A percentile compares a stretch with the other conserved stretches of the same genome.
These are phyloP conservation scores for Furcifer pardalis DNA, from an alignment of 2,797 vertebrate genomes.

Conservation along the genomic window DNA sequence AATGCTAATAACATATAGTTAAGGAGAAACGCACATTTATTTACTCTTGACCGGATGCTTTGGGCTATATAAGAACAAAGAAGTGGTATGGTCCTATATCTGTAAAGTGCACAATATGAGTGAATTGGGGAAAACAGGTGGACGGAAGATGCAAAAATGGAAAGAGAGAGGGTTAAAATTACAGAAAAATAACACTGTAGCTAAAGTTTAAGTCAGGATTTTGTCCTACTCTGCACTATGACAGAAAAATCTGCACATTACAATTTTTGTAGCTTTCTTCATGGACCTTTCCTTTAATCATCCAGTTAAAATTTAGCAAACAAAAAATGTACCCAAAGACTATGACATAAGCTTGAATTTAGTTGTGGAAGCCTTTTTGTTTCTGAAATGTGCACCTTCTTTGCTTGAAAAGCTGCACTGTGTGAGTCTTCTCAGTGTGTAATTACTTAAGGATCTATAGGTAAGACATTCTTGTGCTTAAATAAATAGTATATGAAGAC, in stretches of 20 bases:
- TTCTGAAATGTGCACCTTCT: conserved; percentile 56
- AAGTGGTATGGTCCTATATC: neutral
- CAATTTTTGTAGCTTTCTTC: conserved; percentile 35
- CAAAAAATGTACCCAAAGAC: conserved; percentile 24
- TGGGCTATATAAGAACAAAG: neutral
- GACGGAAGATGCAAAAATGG: neutral
- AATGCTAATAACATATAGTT: neutral
- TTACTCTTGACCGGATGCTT: neutral
- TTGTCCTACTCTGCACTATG: neutral
- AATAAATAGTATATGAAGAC: conserved; percentile 73
- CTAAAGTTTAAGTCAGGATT: neutral
- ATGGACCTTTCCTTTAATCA: conserved; percentile 31
- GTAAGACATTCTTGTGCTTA: conserved; percentile 71
- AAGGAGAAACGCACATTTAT: neutral
- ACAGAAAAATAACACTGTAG: neutral
- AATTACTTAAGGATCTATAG: conserved; percentile 75
- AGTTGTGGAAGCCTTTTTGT: conserved; percentile 66
- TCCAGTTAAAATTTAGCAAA: conserved; percentile 60
- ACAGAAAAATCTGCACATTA: accelerated
- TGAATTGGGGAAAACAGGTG: neutral
- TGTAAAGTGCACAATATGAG: neutral
- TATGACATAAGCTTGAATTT: conserved; percentile 61
- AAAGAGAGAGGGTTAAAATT: neutral
- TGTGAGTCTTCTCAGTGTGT: conserved; percentile 67
- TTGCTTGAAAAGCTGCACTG: conserved; percentile 68